Evolutionary conservation across 2,888 invertebrate genomes (phyloP).

Genomic region (Callyntrura sp.): DNA sequence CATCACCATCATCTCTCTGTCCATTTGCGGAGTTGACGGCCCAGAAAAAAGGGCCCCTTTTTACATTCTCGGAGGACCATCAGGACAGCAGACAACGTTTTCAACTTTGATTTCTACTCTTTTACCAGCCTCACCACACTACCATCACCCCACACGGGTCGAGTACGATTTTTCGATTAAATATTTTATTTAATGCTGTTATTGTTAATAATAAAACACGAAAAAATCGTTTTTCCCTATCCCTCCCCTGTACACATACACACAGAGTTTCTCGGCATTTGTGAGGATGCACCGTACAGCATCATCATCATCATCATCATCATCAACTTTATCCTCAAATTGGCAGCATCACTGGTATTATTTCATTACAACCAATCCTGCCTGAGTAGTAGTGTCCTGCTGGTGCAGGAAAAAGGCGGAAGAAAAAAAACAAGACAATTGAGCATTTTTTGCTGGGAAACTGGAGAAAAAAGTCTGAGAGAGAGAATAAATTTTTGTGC

Average conservation of each 20-base stretch:
- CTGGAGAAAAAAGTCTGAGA: background rate
- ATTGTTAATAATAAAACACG: background rate
- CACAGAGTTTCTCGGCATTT: no score
- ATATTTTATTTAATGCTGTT: background rate
- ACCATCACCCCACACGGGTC: background rate
- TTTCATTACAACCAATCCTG: no score
- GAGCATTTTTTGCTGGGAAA: slow-evolving; percentile 16
- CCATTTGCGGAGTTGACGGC: background rate
- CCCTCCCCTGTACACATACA: no score
- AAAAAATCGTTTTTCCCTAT: no score
- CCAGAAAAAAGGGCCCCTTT: background rate
- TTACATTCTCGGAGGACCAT: background rate
- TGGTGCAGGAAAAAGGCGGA: no score
- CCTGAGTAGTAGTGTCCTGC: no score
- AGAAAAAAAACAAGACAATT: background rate
- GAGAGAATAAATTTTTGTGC: no score
- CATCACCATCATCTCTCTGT: background rate
- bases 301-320: no score
- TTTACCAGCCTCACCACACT: background rate
- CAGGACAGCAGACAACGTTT: background rate
- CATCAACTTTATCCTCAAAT: no score
- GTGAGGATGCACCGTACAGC: no score
- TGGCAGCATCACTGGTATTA: no score
- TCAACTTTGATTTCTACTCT: background rate
- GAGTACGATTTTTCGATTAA: slow-evolving; percentile 21